Evolutionary conservation across 2,888 invertebrate species (phyloP).

Genomic region (Agriopis leucophaearia): DNA sequence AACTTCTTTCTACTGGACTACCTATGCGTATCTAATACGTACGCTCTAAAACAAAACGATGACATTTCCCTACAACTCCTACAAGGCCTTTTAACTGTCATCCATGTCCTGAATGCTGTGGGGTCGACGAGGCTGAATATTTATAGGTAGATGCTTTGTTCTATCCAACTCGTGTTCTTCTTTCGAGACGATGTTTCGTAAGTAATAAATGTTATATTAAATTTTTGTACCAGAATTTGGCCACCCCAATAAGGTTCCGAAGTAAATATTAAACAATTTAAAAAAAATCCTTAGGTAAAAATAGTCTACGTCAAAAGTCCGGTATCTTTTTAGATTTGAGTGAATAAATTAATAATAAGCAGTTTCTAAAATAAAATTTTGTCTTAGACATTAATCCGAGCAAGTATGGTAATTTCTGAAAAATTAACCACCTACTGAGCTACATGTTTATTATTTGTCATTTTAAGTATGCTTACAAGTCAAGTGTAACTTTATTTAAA

Average conservation of each 20-base stretch:
- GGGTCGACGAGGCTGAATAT: background rate
- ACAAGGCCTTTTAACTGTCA: background rate
- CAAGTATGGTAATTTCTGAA: conserved; percentile 16
- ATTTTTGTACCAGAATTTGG: too few relatives aligned
- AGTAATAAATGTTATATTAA: too few relatives aligned
- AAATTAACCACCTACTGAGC: conserved; percentile 22
- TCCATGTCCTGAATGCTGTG: too few relatives aligned
- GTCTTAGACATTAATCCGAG: conserved; percentile 5
- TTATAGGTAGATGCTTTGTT: background rate
- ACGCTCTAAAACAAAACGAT: conserved; percentile 9
- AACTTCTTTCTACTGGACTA: conserved; percentile 7
- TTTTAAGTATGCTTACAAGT: conserved; percentile 13
- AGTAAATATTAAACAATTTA: too few relatives aligned
- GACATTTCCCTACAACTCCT: background rate
- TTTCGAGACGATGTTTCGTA: too few relatives aligned
- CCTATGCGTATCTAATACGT: background rate
- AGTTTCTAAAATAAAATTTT: conserved; percentile 1
- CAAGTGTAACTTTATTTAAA: background rate
- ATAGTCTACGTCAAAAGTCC: background rate
- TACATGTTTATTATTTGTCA: conserved; percentile 26
- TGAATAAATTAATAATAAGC: conserved; percentile 1
- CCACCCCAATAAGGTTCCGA: too few relatives aligned
- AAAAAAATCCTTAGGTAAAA: too few relatives aligned
- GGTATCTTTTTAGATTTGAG: conserved; percentile 1
- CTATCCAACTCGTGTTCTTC: background rate